phyloP scores from a whole-genome alignment of 2,113 vertebrate genomes.

The Hypomesus transpacificus region DNA sequence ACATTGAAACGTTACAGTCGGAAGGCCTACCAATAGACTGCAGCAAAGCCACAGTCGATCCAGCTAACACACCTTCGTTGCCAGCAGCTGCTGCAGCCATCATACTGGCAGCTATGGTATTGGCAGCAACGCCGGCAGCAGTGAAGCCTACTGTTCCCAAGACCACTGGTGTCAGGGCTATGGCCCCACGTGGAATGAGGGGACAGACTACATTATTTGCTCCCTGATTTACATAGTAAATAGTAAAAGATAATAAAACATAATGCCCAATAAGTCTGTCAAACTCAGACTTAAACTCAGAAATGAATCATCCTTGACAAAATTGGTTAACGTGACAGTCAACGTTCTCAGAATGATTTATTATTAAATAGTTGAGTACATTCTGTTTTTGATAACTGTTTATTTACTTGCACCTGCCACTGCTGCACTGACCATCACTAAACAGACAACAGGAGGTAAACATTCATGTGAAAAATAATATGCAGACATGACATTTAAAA shows the following conservation, averaged over 20 bases:
- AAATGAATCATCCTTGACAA: too few species aligned
- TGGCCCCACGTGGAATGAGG: neutral
- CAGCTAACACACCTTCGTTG: slow-evolving; percentile 50
- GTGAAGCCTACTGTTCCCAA: slow-evolving; percentile 46
- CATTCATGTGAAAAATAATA: neutral
- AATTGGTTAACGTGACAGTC: too few species aligned
- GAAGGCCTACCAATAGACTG: slow-evolving; percentile 49
- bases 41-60: slow-evolving; percentile 27
- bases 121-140: slow-evolving; percentile 44
- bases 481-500: neutral
- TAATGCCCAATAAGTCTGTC: too few species aligned
- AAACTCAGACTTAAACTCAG: too few species aligned
- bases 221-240: neutral
- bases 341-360: neutral
- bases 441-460: neutral
- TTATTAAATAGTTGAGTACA: neutral
- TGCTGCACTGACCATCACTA: neutral
- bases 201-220: neutral
- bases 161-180: slow-evolving; percentile 19
- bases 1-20: neutral
- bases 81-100: slow-evolving; percentile 50
- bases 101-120: slow-evolving; percentile 41
- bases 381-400: neutral
- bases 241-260: too few species aligned
- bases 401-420: slow-evolving; percentile 12